Evolutionary conservation across 2,888 invertebrate genomes (phyloP).

Genomic region (Stramonita haemastoma): DNA sequence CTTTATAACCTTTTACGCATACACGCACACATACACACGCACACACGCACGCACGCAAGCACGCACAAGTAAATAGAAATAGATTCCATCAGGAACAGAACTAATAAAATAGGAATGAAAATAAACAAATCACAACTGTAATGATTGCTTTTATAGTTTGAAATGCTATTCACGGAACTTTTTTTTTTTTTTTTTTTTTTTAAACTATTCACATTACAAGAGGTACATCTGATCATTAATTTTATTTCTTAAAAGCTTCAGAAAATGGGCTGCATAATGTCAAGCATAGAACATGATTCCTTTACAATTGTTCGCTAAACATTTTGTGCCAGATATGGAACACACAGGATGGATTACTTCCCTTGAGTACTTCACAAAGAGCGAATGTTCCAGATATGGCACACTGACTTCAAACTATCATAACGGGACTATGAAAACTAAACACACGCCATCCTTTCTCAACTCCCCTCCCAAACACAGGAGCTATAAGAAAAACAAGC

Average conservation of each 20-base stretch:
- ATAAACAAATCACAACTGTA: not conserved
- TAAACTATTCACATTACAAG: no score
- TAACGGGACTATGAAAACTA: not conserved
- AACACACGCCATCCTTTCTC: not conserved
- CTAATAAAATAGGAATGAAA: not conserved
- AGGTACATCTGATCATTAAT: not conserved
- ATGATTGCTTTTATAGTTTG: not conserved
- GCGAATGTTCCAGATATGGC: not conserved
- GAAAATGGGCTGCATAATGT: not conserved
- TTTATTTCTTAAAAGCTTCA: not conserved
- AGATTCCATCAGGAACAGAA: not conserved
- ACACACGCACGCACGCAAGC: no score
- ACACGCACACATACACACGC: no score
- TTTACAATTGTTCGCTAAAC: not conserved
- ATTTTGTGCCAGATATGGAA: not conserved
- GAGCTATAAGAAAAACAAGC: no score
- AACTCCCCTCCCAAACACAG: no score
- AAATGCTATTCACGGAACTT: not conserved
- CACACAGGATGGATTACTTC: not conserved
- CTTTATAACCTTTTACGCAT: no score
- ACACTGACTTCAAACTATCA: not conserved
- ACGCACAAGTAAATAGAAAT: constrained; percentile 4
- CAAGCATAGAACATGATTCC: not conserved
- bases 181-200: not conserved
- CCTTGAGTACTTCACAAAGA: not conserved